These are phyloP conservation scores for Koerneria pararmatus DNA, from an alignment of 2,888 invertebrate genomes.

Conservation along the genomic window DNA sequence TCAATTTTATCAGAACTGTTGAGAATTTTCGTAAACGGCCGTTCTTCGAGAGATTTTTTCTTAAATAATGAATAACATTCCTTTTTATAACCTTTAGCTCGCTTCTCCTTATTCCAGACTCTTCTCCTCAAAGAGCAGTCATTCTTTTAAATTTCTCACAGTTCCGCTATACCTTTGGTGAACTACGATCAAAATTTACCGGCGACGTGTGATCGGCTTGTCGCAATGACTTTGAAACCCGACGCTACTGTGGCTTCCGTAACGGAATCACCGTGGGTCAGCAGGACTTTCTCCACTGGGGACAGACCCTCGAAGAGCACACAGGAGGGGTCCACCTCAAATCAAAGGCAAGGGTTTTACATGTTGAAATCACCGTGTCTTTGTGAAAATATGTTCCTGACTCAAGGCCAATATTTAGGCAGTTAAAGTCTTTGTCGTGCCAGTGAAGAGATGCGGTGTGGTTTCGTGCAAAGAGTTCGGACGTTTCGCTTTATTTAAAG, in stretches of 20 bases:
- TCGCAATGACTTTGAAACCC: slow-evolving; percentile 79
- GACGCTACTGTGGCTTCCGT: slow-evolving; percentile 76
- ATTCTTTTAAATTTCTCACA: background rate
- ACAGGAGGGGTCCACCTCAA: slow-evolving; percentile 82
- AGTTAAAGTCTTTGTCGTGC: no score
- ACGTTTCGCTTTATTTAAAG: no score
- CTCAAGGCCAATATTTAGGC: no score
- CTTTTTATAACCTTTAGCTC: background rate
- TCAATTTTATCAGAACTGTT: background rate
- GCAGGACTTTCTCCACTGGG: slow-evolving; percentile 65
- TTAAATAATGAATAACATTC: background rate
- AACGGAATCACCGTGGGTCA: slow-evolving; percentile 96
- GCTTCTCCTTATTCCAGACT: background rate
- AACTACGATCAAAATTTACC: no score
- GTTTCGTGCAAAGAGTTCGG: no score
- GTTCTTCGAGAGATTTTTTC: background rate
- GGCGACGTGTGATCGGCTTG: slow-evolving; percentile 61
- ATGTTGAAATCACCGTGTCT: no score
- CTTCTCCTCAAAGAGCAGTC: background rate
- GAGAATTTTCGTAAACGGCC: no score
- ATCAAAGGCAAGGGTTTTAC: no score
- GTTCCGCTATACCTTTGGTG: no score
- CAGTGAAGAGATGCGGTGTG: no score
- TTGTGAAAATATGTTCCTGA: no score
- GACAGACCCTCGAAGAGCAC: slow-evolving; percentile 74